These are phyloP conservation scores for Tetrapedia diversipes DNA, from an alignment of 2,888 invertebrate species.

Conservation along the genomic window DNA sequence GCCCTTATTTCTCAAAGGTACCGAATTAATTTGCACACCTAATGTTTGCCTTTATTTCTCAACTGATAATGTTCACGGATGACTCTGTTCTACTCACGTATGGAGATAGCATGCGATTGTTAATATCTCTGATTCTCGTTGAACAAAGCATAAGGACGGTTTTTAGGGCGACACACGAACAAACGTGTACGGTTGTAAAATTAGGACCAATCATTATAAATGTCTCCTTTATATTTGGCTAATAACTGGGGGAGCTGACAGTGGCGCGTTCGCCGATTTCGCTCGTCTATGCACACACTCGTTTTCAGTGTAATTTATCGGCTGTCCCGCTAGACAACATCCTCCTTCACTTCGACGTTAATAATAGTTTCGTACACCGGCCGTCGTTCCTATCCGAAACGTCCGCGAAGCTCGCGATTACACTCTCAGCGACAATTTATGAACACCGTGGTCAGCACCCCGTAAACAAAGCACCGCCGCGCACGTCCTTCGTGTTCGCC, in stretches of 20 bases:
- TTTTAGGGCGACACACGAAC: background rate
- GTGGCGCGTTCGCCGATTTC: background rate
- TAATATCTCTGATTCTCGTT: no score
- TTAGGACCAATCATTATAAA: no score
- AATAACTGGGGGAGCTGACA: background rate
- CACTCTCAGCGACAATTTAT: constrained; percentile 26
- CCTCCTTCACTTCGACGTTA: constrained; percentile 4
- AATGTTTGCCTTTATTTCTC: no score
- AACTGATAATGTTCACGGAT: no score
- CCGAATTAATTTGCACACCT: no score
- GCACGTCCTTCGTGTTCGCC: constrained; percentile 13
- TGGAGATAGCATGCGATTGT: no score
- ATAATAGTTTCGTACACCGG: constrained; percentile 6
- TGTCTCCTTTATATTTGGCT: no score
- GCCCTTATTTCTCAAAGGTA: no score
- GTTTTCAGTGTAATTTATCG: constrained; percentile 22
- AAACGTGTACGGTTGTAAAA: constrained; percentile 31
- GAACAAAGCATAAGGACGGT: no score
- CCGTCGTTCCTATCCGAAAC: constrained; percentile 4
- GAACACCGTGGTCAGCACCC: constrained; percentile 12
- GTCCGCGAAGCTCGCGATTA: constrained; percentile 11
- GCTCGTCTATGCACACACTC: background rate
- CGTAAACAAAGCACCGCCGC: constrained; percentile 18
- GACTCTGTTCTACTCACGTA: no score
- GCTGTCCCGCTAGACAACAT: background rate